Evolutionary conservation across 37 sponge, comb jelly and placozoan species (phyloP), one percentile per base, ranked within the genome.

Genomic region (Chondrosia reniformis): DNA sequence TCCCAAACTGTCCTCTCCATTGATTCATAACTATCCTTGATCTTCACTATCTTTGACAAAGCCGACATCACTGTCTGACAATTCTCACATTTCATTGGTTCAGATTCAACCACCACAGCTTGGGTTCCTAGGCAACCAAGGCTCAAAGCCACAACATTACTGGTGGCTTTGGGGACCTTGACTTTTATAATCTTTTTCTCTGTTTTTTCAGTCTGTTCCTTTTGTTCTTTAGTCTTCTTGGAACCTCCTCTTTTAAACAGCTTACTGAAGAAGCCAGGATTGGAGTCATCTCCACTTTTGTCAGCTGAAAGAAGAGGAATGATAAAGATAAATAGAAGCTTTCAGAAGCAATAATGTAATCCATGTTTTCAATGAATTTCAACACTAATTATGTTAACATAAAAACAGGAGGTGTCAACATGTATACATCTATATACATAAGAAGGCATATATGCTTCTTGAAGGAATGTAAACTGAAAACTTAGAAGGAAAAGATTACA

Each of bases 61-160:
- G 77, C n/a, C 30, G 90, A 89, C 33, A 92, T 66, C 25, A 82
- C 88, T 6, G 86, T 84, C 55, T 81, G 69, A 46, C 96, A 96
- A 19, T 59, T 49, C 3, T 63, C 28, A 63, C 93, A 96, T 33
- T 81, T 69, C 59, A 54, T 56, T 12, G 87, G 85, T 21, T 80
- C 85, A 0, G 78, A 85, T 0, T 84, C 49, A 13, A 55, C 64
- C 56, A 69, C 43, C 5, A 28, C 49, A 3, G 67, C 67, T 31
- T 84, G 76, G n/a, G 81, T 67, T 0, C 79, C 88, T 32, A 96
- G 87, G 30, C 43, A 52, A 33, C 96, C 90, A 54, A 96, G 67
- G 15, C 80, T 74, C 41, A 96, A 76, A 22, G 84, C 86, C 66
- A 92, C 40, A 27, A 89, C 88, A 73, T 96, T 96, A 49, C 63